Percentiles rank a stretch among this genome's conserved stretches.
Evolutionary conservation across 2,797 vertebrate species (phyloP).

Genomic region (Characodon lateralis): DNA sequence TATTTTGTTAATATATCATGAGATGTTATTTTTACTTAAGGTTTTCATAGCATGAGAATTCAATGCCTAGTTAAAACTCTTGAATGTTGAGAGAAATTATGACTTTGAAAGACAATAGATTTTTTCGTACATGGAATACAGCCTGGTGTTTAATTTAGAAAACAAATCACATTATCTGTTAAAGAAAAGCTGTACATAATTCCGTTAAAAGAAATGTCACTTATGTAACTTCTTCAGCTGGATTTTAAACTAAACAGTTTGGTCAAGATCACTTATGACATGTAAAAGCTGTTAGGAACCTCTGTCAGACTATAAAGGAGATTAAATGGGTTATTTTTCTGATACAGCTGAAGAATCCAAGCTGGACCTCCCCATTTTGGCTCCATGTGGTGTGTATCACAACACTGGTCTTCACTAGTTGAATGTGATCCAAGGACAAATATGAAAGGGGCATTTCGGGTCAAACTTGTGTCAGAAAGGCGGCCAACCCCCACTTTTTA

Average conservation of each 20-base stretch:
- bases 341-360: slow-evolving; percentile 52
- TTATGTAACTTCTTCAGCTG: background rate
- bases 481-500: slow-evolving; percentile 33
- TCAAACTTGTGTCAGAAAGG: slow-evolving; percentile 41
- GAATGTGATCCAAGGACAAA: slow-evolving; percentile 66
- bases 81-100: background rate
- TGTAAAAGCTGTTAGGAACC: slow-evolving; percentile 32
- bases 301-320: slow-evolving; percentile 33
- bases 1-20: background rate
- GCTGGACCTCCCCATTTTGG: slow-evolving; percentile 40
- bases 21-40: background rate
- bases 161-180: background rate
- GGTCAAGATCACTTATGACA: slow-evolving; percentile 17
- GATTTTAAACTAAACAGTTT: background rate
- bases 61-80: background rate
- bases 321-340: slow-evolving; percentile 25
- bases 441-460: slow-evolving; percentile 43
- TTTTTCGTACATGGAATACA: background rate
- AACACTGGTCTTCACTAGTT: slow-evolving; percentile 32
- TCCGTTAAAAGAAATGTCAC: background rate
- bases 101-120: background rate
- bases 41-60: background rate
- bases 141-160: background rate
- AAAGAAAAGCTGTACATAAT: background rate
- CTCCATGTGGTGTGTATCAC: slow-evolving; percentile 20